A percentile compares a stretch with the other conserved stretches of the same genome.
These are phyloP conservation scores for Anseranas semipalmata DNA, from an alignment of 2,113 vertebrate species.

Conservation along the genomic window DNA sequence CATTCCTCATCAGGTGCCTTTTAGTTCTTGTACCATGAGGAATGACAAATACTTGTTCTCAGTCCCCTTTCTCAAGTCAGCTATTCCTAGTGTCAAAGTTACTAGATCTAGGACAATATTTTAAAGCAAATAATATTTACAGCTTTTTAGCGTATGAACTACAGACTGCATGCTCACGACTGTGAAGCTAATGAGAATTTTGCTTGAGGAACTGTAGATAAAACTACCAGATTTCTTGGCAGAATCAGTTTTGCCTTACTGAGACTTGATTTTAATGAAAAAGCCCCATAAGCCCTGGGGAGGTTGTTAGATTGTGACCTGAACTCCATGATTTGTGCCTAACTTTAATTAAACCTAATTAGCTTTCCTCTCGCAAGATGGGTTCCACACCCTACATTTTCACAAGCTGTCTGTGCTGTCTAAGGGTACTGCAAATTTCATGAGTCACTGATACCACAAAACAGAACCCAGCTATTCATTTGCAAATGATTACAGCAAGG, in stretches of 20 bases:
- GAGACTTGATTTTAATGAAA: slow-evolving; percentile 18
- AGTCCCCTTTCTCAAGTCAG: background rate
- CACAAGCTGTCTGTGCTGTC: background rate
- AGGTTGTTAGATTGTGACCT: background rate
- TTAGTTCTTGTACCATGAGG: background rate
- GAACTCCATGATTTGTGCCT: background rate
- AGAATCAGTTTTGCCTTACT: slow-evolving; percentile 18
- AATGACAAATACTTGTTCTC: background rate
- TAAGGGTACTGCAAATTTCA: background rate
- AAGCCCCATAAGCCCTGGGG: background rate
- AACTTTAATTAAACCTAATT: slow-evolving; percentile 16
- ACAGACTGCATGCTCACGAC: background rate
- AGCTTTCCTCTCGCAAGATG: background rate
- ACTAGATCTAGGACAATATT: background rate
- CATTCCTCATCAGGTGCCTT: background rate
- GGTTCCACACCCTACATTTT: background rate
- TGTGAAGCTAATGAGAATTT: slow-evolving; percentile 35
- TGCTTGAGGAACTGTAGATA: background rate
- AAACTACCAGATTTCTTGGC: background rate
- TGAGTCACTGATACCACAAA: background rate
- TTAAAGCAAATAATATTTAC: background rate
- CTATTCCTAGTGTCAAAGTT: background rate
- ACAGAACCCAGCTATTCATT: background rate
- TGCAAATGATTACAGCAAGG: background rate
- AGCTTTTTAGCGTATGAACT: background rate